Evolutionary conservation across 1,140 invertebrate genomes (phyloP), one percentile per base, ranked within the genome.

Genomic region (Zaprionus inermis): DNA sequence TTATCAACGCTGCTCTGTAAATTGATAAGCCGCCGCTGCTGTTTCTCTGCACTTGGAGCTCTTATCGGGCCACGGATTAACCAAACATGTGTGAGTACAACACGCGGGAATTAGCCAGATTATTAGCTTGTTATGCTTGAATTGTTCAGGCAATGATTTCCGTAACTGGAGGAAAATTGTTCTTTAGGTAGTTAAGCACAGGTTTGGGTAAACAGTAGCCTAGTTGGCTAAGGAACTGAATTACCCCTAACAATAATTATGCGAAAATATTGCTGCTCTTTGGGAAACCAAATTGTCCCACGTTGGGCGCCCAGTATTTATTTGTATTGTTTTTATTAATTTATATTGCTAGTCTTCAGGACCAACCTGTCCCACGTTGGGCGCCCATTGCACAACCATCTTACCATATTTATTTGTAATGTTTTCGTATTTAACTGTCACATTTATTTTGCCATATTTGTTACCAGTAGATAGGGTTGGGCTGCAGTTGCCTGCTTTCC

Each of bases 21-120:
- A 11, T 12, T 46, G 38, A 67, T 68, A 63, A 63, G 58, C 57
- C 36, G 7, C 57, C 24, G 7, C 36, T 36, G 18, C 14, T 38
- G 36, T 34, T 24, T 18, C 44, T 46, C 18, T 55, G 12, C 18
- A 22, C 24, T 61, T 41, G 38, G 16, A n/a, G 38, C 52, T 9
- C 5, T 38, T 49, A 49, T 49, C 44, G 11, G 4, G 18, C 11
- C 10, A 1, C 18, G 44, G 44, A 49, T 49, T 49, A 49, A 5
- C 7, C 18, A 10, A 22, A 49, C 18, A 49, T 20, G 44, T 22
- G 44, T 22, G 44, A 49, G 11, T 12, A 49, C 44, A 22, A 49
- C 18, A 12, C 44, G 44, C 18, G 18, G 16, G 18, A 49, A 22
- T 49, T 11, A 49, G 4, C 44, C 9, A 49, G 44, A 20, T 49